phyloP scores from a whole-genome alignment of 1,140 invertebrate species.

The Drosophila obscura region DNA sequence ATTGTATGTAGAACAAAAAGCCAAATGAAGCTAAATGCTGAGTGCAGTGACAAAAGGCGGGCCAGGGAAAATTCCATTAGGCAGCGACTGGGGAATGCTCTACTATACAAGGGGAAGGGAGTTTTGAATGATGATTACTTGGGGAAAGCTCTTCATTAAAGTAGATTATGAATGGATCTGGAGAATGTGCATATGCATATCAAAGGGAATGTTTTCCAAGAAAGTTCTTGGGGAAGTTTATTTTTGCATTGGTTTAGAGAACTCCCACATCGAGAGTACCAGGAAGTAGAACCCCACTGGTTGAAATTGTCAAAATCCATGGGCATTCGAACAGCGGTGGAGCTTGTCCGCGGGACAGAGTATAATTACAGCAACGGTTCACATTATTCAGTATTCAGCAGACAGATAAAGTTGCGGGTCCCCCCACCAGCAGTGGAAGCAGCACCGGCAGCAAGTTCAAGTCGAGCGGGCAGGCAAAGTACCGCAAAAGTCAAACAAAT shows the following conservation, averaged over 20 bases:
- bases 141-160: no score
- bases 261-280: no score
- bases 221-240: no score
- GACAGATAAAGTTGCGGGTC: conserved; percentile 66
- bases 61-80: conserved; percentile 19
- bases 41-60: conserved; percentile 68
- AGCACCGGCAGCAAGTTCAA: conserved; percentile 63
- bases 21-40: conserved; percentile 74
- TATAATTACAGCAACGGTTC: conserved; percentile 66
- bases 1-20: conserved; percentile 70
- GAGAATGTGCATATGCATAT: no score
- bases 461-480: conserved; percentile 77
- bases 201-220: no score
- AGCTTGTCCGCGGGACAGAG: conserved; percentile 23
- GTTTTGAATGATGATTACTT: no score
- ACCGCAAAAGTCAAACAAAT: conserved; percentile 80
- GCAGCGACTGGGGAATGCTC: conserved; percentile 46
- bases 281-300: no score
- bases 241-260: no score
- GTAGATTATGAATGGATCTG: no score
- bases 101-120: conserved; percentile 27
- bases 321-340: background rate
- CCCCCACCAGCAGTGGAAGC: conserved; percentile 8
- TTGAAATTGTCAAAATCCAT: background rate
- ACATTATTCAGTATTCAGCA: conserved; percentile 45